These are phyloP conservation scores for Argynnis bischoffii DNA, from an alignment of 2,888 invertebrate species.

Conservation along the genomic window DNA sequence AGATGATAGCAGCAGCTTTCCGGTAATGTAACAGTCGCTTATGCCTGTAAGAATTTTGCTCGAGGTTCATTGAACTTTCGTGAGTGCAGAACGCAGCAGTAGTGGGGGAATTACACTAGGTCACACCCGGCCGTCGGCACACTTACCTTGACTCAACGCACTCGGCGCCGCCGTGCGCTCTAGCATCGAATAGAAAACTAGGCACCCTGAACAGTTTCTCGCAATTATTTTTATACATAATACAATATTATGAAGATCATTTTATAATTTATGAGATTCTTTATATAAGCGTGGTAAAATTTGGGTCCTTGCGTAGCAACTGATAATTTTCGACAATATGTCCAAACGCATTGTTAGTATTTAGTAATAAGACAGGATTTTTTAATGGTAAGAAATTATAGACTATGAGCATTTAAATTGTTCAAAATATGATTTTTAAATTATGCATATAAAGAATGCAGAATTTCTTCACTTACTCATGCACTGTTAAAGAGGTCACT, in stretches of 20 bases:
- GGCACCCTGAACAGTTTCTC: slow-evolving; percentile 58
- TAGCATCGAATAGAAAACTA: slow-evolving; percentile 70
- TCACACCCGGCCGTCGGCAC: slow-evolving; percentile 80
- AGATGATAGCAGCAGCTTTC: slow-evolving; percentile 74
- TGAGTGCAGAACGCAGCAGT: slow-evolving; percentile 76
- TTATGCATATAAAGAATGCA: too few species aligned
- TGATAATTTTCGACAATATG: neutral
- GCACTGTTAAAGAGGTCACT: too few species aligned
- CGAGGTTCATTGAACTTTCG: slow-evolving; percentile 78
- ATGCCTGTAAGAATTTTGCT: slow-evolving; percentile 79
- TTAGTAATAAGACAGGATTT: too few species aligned
- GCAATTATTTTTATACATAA: slow-evolving; percentile 51
- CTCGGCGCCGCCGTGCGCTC: slow-evolving; percentile 56
- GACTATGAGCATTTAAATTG: too few species aligned
- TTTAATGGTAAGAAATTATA: too few species aligned
- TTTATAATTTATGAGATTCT: neutral
- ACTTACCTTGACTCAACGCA: slow-evolving; percentile 81
- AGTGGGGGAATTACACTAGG: slow-evolving; percentile 78
- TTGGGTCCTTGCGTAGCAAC: neutral
- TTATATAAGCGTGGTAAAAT: neutral
- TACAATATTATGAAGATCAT: slow-evolving; percentile 30
- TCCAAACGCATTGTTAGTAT: too few species aligned
- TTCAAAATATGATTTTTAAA: too few species aligned
- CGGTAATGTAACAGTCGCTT: slow-evolving; percentile 80
- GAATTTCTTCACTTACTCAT: too few species aligned